A percentile compares a stretch with the other conserved stretches of the same genome.
phyloP scores from a whole-genome alignment of 2,888 invertebrate genomes.

The Pelosia muscerda region DNA sequence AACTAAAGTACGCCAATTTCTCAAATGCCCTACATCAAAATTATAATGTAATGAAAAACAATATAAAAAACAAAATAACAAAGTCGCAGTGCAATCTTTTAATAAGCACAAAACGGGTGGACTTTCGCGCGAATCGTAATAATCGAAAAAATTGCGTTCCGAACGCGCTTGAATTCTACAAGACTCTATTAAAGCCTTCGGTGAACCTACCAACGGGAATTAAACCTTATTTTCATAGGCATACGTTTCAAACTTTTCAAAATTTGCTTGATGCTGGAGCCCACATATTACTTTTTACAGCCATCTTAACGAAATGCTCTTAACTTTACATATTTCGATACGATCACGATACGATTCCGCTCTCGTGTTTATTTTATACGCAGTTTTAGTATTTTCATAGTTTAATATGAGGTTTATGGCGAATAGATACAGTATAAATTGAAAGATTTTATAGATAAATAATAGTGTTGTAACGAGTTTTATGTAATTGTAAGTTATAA shows the following conservation, averaged over 20 bases:
- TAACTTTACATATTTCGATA: constrained; percentile 59
- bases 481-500: background rate
- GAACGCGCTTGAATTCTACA: constrained; percentile 69
- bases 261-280: constrained; percentile 18
- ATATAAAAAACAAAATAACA: constrained; percentile 37
- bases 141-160: constrained; percentile 72
- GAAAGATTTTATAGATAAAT: constrained; percentile 23
- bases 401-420: constrained; percentile 30
- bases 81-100: constrained; percentile 44
- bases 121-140: constrained; percentile 70
- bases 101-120: constrained; percentile 53
- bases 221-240: constrained; percentile 4
- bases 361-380: constrained; percentile 36
- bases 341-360: constrained; percentile 59
- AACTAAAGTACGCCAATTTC: background rate
- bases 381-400: background rate
- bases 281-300: constrained; percentile 64
- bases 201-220: constrained; percentile 17
- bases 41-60: constrained; percentile 35
- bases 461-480: background rate
- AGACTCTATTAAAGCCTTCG: constrained; percentile 66
- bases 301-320: constrained; percentile 65
- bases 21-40: constrained; percentile 20
- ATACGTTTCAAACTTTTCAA: constrained; percentile 19
- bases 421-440: constrained; percentile 21